These are phyloP conservation scores for Plectrocnemia conspersa DNA, from an alignment of 1,140 invertebrate species.

Conservation along the genomic window DNA sequence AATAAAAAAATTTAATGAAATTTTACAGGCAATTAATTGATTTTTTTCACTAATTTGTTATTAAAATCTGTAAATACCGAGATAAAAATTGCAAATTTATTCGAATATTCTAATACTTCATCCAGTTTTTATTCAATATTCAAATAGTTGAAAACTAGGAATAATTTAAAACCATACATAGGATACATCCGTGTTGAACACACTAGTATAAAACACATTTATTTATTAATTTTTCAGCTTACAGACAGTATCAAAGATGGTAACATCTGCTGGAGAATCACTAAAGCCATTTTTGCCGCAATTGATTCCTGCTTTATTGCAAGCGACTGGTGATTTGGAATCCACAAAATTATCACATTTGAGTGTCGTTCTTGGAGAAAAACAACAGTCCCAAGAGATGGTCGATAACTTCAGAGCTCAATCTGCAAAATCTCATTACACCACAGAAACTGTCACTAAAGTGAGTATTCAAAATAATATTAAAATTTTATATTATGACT, in stretches of 20 bases:
- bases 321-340: slow-evolving; percentile 81
- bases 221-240: slow-evolving; percentile 58
- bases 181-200: slow-evolving; percentile 1
- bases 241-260: slow-evolving; percentile 78
- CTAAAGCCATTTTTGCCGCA: slow-evolving; percentile 75
- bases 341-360: slow-evolving; percentile 72
- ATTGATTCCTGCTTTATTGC: slow-evolving; percentile 77
- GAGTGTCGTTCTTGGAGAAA: slow-evolving; percentile 65
- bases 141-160: too few species aligned
- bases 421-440: slow-evolving; percentile 76
- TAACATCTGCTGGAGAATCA: slow-evolving; percentile 69
- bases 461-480: too few species aligned
- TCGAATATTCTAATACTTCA: too few species aligned
- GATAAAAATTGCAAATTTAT: too few species aligned
- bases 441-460: slow-evolving; percentile 81
- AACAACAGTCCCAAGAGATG: slow-evolving; percentile 62
- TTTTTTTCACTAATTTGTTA: too few species aligned
- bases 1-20: too few species aligned
- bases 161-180: too few species aligned
- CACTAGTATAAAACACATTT: slow-evolving; percentile 13
- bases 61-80: too few species aligned
- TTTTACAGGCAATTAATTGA: too few species aligned
- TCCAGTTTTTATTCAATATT: too few species aligned
- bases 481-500: too few species aligned
- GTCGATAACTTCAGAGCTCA: slow-evolving; percentile 73